These are phyloP conservation scores for Eristalis tenax DNA, from an alignment of 2,888 invertebrate species.

Conservation along the genomic window DNA sequence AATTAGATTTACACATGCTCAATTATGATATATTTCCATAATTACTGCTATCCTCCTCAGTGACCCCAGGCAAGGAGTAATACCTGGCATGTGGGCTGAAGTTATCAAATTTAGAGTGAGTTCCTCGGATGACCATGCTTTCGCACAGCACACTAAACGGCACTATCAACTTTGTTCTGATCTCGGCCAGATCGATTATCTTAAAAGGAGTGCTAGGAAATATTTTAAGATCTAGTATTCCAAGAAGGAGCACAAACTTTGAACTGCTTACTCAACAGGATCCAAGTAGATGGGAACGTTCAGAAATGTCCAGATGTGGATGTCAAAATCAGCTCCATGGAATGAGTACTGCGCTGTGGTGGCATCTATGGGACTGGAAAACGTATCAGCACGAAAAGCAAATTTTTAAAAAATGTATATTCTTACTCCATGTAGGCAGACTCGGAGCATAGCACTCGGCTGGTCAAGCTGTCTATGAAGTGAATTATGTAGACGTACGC, in stretches of 20 bases:
- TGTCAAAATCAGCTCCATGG: conserved; percentile 72
- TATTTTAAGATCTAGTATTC: not conserved
- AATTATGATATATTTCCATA: not conserved
- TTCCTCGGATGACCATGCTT: conserved; percentile 76
- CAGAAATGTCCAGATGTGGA: conserved; percentile 78
- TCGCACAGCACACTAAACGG: conserved; percentile 75
- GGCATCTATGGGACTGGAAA: conserved; percentile 72
- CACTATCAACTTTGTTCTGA: conserved; percentile 73
- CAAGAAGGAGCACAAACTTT: not conserved
- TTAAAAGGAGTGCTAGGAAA: conserved; percentile 74
- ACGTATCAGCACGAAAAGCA: not conserved
- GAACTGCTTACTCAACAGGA: conserved; percentile 73
- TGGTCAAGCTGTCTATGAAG: conserved; percentile 75
- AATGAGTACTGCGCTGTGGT: conserved; percentile 74
- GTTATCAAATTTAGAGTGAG: conserved; percentile 76
- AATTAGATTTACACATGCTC: not conserved
- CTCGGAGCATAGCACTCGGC: conserved; percentile 76
- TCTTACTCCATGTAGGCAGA: conserved; percentile 77
- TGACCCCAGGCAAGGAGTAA: conserved; percentile 31
- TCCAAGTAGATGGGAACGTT: conserved; percentile 76
- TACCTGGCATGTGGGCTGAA: conserved; percentile 75
- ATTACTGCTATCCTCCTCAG: conserved; percentile 46
- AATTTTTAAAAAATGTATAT: not conserved
- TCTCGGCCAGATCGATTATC: conserved; percentile 70
- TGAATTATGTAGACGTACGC: conserved; percentile 73